These are phyloP conservation scores for Phaenicophaeus curvirostris DNA, from an alignment of 2,797 vertebrate genomes.

Conservation along the genomic window DNA sequence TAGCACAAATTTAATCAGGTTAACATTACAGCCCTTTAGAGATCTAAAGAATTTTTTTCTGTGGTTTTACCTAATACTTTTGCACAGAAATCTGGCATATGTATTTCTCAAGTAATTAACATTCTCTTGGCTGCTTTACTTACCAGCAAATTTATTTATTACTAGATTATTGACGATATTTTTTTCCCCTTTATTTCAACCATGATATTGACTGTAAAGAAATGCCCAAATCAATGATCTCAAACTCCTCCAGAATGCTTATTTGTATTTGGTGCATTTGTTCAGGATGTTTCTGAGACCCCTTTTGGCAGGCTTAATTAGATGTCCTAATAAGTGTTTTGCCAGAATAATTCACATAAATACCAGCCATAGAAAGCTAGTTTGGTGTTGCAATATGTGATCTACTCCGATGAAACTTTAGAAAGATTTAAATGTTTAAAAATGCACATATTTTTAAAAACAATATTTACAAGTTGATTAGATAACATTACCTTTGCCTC, in stretches of 20 bases:
- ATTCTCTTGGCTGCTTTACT: not conserved
- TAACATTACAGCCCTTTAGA: too few relatives aligned
- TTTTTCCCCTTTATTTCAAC: not conserved
- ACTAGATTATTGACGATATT: not conserved
- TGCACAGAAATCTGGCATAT: not conserved
- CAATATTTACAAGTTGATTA: not conserved
- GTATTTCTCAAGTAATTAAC: not conserved
- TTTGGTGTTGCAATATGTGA: not conserved
- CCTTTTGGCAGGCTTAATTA: not conserved
- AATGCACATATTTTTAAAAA: not conserved
- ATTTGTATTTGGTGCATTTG: not conserved
- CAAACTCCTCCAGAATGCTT: not conserved
- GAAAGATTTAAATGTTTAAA: not conserved
- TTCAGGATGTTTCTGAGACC: not conserved
- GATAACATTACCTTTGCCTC: not conserved
- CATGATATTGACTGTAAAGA: not conserved
- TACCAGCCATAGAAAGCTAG: not conserved
- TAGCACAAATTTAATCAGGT: not conserved
- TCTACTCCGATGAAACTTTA: not conserved
- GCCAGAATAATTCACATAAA: not conserved
- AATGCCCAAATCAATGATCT: not conserved
- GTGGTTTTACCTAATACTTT: not conserved
- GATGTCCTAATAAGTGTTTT: not conserved
- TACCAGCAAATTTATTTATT: not conserved
- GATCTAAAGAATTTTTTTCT: not conserved